These are phyloP conservation scores for rabbit (Oryctolagus cuniculus) DNA, from an alignment of 2,113 vertebrate species.

Conservation along the genomic window DNA sequence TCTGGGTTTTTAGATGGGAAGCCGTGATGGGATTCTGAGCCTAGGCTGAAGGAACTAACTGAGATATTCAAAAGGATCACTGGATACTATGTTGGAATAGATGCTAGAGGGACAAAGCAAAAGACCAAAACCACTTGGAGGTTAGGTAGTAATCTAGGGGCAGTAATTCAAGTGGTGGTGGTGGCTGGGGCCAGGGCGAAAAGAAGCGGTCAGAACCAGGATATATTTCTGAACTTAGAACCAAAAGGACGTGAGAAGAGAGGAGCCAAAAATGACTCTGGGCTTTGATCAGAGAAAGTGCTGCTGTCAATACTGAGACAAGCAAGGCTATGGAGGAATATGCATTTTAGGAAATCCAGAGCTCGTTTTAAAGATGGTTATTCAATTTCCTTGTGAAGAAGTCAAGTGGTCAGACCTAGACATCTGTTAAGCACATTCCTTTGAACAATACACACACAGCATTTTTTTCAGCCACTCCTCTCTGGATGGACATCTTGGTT, in stretches of 20 bases:
- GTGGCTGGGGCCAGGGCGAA: neutral
- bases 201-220: neutral
- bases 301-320: neutral
- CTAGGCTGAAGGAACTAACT: neutral
- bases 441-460: neutral
- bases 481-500: neutral
- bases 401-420: neutral
- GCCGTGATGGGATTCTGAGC: neutral
- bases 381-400: neutral
- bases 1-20: neutral
- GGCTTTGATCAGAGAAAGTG: neutral
- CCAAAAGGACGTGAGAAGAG: neutral
- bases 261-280: no score
- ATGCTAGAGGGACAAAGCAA: neutral
- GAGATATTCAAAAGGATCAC: neutral
- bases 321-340: neutral
- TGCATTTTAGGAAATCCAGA: neutral
- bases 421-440: neutral
- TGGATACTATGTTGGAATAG: neutral
- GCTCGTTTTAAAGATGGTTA: neutral
- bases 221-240: neutral
- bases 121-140: neutral
- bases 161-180: neutral
- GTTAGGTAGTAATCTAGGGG: neutral
- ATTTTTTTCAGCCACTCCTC: constrained; percentile 16